Conservation (phyloP, 2,888 invertebrate species). For the Rhingia campestris region DNA sequence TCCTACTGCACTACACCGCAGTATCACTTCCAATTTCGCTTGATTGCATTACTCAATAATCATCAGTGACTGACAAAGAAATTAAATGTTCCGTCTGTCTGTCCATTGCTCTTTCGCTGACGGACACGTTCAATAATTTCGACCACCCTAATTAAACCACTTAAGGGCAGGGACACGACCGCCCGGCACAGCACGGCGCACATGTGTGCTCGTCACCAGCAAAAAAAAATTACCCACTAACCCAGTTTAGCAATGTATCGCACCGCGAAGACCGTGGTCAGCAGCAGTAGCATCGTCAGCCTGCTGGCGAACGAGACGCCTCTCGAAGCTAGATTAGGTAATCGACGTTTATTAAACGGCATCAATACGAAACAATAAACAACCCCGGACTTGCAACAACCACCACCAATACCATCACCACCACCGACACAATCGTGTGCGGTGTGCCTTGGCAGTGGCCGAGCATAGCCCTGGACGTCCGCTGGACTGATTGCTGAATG, state of each 20-base stretch:
- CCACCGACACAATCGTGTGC: neutral
- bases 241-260: constrained; percentile 49
- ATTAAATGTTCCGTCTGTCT: constrained; percentile 51
- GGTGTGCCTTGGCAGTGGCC: constrained; percentile 28
- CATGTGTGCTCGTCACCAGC: too few relatives aligned
- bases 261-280: constrained; percentile 41
- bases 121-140: constrained; percentile 64
- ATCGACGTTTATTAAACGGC: constrained; percentile 72
- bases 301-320: constrained; percentile 26
- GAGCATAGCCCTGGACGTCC: constrained; percentile 17
- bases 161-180: constrained; percentile 61
- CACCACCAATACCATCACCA: neutral
- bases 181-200: neutral
- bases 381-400: constrained; percentile 41
- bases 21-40: constrained; percentile 61
- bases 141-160: constrained; percentile 71
- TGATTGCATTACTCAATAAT: constrained; percentile 70
- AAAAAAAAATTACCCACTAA: constrained; percentile 41
- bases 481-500: constrained; percentile 49
- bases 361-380: constrained; percentile 71
- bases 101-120: constrained; percentile 23
- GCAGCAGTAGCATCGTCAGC: constrained; percentile 31
- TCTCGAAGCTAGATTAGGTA: constrained; percentile 67
- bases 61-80: constrained; percentile 56
- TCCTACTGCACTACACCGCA: constrained; percentile 1